Conservation (phyloP, 1,140 invertebrate species). For the Centruroides vittatus region DNA sequence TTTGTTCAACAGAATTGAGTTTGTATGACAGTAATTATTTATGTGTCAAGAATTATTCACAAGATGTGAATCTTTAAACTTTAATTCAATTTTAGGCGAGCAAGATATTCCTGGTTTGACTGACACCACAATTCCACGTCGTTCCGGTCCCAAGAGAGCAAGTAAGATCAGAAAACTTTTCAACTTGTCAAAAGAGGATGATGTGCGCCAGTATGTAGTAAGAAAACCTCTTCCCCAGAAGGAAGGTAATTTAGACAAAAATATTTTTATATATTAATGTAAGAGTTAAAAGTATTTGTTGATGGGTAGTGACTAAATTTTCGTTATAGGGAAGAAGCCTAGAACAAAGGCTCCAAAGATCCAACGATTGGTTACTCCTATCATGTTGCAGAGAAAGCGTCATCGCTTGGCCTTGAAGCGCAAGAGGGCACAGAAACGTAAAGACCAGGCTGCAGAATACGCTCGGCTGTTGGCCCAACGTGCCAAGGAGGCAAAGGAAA, state of each 20-base stretch:
- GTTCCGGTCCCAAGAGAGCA: conserved; percentile 94
- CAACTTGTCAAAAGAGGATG: conserved; percentile 92
- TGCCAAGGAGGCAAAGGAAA: conserved; percentile 93
- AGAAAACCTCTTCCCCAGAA: conserved; percentile 77
- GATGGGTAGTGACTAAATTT: too few species aligned
- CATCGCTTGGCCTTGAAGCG: conserved; percentile 85
- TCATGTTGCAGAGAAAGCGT: conserved; percentile 83
- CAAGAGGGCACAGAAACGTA: conserved; percentile 66
- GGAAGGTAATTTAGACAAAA: conserved; percentile 34
- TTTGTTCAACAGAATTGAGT: too few species aligned
- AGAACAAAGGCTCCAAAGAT: conserved; percentile 92
- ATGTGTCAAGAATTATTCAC: too few species aligned
- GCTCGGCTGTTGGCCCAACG: conserved; percentile 88
- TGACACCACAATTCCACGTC: conserved; percentile 80
- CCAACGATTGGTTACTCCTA: conserved; percentile 91
- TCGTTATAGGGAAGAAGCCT: conserved; percentile 35
- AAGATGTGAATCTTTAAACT: too few species aligned
- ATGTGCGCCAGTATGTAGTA: conserved; percentile 93
- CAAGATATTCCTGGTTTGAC: conserved; percentile 96
- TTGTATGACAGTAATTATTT: too few species aligned
- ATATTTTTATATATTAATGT: too few species aligned
- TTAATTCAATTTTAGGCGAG: neutral
- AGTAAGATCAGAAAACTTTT: conserved; percentile 96
- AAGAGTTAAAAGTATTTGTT: too few species aligned
- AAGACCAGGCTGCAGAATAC: conserved; percentile 84